phyloP scores from a whole-genome alignment of 2,113 vertebrate genomes.

The Tiliqua scincoides region DNA sequence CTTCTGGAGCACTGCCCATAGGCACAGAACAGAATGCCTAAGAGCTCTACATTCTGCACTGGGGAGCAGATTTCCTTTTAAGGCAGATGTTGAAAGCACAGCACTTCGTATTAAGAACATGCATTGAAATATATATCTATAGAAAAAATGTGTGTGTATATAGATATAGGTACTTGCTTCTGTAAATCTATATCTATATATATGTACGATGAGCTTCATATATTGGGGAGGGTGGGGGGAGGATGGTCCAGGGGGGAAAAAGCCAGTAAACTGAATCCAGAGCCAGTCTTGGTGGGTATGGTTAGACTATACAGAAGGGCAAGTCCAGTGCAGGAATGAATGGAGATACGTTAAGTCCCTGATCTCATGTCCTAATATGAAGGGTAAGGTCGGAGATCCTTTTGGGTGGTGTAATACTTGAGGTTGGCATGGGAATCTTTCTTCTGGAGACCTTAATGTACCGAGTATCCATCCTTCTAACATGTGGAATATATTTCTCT shows the following conservation, averaged over 20 bases:
- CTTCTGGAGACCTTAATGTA: slow-evolving; percentile 13
- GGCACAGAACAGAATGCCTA: slow-evolving; percentile 30
- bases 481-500: neutral
- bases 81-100: slow-evolving; percentile 79
- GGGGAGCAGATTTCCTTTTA: slow-evolving; percentile 54
- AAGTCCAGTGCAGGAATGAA: neutral
- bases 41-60: slow-evolving; percentile 8
- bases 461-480: neutral
- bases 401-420: neutral
- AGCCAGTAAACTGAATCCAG: slow-evolving; percentile 68
- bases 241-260: slow-evolving; percentile 62
- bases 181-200: slow-evolving; percentile 73
- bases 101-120: slow-evolving; percentile 80
- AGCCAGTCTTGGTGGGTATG: slow-evolving; percentile 33
- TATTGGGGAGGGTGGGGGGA: slow-evolving; percentile 48
- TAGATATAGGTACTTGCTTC: slow-evolving; percentile 71
- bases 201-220: slow-evolving; percentile 72
- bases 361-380: neutral
- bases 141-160: slow-evolving; percentile 74
- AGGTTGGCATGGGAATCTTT: neutral
- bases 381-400: neutral
- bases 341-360: neutral
- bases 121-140: slow-evolving; percentile 69
- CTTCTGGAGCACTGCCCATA: slow-evolving; percentile 21
- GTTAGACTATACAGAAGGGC: slow-evolving; percentile 21